phyloP scores from a whole-genome alignment of 2,797 vertebrate genomes.

The Hydrocynus forskahlii region DNA sequence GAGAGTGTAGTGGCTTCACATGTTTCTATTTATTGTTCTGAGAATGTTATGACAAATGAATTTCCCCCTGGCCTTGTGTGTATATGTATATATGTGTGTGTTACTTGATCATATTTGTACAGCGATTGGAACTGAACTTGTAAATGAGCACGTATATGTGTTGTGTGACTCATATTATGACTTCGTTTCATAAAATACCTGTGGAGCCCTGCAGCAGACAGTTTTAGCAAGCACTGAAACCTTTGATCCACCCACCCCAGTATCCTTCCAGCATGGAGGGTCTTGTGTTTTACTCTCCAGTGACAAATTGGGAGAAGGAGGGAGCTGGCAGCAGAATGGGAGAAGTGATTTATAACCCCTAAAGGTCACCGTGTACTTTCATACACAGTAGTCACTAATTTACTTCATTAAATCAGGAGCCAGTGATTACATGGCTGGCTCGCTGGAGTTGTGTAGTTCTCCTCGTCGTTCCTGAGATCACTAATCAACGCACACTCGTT shows the following conservation, averaged over 20 bases:
- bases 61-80: background rate
- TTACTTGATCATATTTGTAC: conserved; percentile 1
- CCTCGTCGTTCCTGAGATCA: background rate
- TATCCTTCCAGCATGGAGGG: conserved; percentile 26
- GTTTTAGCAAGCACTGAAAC: conserved; percentile 4
- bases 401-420: conserved; percentile 54
- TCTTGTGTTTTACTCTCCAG: conserved; percentile 61
- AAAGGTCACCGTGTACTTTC: conserved; percentile 72
- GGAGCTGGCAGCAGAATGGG: conserved; percentile 75
- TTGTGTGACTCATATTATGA: background rate
- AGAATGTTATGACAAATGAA: background rate
- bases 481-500: background rate
- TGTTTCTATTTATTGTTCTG: background rate
- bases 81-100: background rate
- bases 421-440: conserved; percentile 46
- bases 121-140: conserved; percentile 4
- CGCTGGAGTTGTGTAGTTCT: conserved; percentile 19
- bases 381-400: conserved; percentile 56
- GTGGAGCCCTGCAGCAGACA: conserved; percentile 38
- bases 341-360: conserved; percentile 74
- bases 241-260: conserved; percentile 73
- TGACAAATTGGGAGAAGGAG: conserved; percentile 82
- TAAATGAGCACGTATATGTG: background rate
- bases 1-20: background rate
- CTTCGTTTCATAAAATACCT: conserved; percentile 15